Evolutionary conservation across 2,113 vertebrate species (phyloP).

Genomic region (Periophthalmodon schlosseri): DNA sequence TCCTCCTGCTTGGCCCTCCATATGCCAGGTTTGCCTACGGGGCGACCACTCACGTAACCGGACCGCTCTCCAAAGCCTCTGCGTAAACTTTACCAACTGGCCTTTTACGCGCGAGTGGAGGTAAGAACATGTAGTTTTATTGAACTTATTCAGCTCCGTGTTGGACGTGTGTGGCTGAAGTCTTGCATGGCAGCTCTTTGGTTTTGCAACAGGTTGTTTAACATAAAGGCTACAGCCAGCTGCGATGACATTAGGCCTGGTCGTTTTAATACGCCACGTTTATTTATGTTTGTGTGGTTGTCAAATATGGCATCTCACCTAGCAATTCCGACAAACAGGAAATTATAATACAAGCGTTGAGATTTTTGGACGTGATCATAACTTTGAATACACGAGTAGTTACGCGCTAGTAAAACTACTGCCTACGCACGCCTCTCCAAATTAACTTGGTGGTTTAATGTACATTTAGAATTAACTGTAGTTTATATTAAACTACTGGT

Average conservation of each 20-base stretch:
- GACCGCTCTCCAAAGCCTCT: not conserved
- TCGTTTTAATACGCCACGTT: not conserved
- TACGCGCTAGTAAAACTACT: not conserved
- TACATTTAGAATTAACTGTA: too few species aligned
- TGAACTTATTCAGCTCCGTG: not conserved
- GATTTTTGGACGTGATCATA: not conserved
- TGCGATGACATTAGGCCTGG: not conserved
- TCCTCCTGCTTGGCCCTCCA: not conserved
- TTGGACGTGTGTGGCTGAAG: not conserved
- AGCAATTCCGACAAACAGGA: not conserved
- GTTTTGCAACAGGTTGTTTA: conserved; percentile 2
- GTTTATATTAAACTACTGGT: too few species aligned
- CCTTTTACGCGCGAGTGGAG: conserved; percentile 19
- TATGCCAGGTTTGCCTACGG: not conserved
- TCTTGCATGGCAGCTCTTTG: not conserved
- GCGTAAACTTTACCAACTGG: conserved; percentile 26
- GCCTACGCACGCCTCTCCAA: not conserved
- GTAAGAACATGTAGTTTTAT: conserved; percentile 30
- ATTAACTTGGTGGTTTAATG: not conserved
- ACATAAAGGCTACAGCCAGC: not conserved
- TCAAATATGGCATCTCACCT: not conserved
- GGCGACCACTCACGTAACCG: not conserved
- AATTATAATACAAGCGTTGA: not conserved
- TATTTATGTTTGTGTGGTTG: not conserved
- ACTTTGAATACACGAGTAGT: not conserved